A percentile compares a stretch with the other conserved stretches of the same genome.
phyloP scores from a whole-genome alignment of 2,888 invertebrate genomes.

The Willowsia nigromaculata region DNA sequence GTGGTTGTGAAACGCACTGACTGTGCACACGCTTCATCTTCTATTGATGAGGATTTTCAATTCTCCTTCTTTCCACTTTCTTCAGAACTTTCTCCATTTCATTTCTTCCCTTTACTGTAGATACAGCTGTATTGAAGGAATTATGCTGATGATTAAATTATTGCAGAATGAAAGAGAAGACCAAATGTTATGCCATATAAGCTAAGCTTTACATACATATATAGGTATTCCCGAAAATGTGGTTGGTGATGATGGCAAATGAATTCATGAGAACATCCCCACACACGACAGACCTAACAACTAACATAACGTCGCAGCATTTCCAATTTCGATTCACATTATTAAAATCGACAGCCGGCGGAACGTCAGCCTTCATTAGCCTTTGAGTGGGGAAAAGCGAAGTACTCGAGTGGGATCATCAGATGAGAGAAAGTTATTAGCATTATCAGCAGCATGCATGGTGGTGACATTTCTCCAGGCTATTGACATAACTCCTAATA shows the following conservation, averaged over 20 bases:
- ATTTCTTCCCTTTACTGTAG: neutral
- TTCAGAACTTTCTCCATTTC: neutral
- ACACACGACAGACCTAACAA: neutral
- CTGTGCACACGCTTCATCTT: neutral
- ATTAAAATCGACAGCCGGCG: neutral
- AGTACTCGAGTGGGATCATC: neutral
- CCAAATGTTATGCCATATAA: too few species aligned
- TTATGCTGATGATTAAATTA: too few species aligned
- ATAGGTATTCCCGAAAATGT: neutral
- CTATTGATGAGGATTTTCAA: slow-evolving; percentile 7
- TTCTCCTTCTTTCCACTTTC: neutral
- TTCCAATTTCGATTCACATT: neutral
- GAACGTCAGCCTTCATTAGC: neutral
- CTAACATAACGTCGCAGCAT: neutral
- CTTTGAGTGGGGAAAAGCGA: neutral
- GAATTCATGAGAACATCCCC: neutral
- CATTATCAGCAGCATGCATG: neutral
- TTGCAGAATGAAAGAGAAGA: neutral
- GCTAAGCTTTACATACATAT: too few species aligned
- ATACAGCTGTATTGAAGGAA: neutral
- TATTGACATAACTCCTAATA: neutral
- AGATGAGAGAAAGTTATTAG: neutral
- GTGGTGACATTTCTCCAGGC: slow-evolving; percentile 3
- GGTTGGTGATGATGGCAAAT: neutral
- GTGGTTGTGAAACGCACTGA: neutral